Evolutionary conservation across 2,113 vertebrate genomes (phyloP).

Genomic region (Chiloscyllium plagiosum): DNA sequence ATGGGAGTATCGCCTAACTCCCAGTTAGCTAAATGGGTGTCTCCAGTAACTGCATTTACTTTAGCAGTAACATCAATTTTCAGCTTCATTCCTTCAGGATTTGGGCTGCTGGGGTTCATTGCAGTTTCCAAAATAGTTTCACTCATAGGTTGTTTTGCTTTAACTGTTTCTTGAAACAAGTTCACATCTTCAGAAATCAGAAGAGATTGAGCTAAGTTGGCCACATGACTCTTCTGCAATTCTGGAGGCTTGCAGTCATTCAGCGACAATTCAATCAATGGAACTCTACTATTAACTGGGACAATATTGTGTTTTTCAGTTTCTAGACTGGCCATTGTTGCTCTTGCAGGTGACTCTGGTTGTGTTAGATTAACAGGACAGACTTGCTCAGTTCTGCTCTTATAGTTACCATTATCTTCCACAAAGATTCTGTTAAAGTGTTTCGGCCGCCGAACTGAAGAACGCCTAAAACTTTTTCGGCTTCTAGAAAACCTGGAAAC

Average conservation of each 20-base stretch:
- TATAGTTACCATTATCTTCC: conserved; percentile 35
- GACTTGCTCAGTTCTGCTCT: background rate
- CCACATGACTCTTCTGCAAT: fast-evolving
- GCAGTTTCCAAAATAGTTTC: background rate
- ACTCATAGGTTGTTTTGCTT: fast-evolving
- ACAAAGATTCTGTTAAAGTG: conserved; percentile 44
- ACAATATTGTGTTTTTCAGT: background rate
- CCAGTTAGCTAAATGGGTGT: background rate
- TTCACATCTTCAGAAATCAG: fast-evolving
- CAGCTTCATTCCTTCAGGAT: conserved; percentile 30
- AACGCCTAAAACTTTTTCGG: conserved; percentile 42
- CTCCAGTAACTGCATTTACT: background rate
- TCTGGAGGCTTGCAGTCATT: background rate
- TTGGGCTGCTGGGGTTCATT: conserved; percentile 39
- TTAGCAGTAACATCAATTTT: conserved; percentile 35
- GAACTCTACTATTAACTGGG: background rate
- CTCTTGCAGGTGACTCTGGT: background rate
- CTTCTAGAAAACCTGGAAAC: conserved; percentile 54
- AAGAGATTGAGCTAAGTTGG: fast-evolving
- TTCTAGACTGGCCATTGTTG: background rate
- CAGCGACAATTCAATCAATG: conserved; percentile 20
- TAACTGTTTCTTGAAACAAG: background rate
- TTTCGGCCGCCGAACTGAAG: background rate
- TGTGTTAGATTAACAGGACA: conserved; percentile 46
- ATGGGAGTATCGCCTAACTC: background rate